Base-by-base conservation (phyloP, 2,888 invertebrate species). In the Tiphia femorata region DNA sequence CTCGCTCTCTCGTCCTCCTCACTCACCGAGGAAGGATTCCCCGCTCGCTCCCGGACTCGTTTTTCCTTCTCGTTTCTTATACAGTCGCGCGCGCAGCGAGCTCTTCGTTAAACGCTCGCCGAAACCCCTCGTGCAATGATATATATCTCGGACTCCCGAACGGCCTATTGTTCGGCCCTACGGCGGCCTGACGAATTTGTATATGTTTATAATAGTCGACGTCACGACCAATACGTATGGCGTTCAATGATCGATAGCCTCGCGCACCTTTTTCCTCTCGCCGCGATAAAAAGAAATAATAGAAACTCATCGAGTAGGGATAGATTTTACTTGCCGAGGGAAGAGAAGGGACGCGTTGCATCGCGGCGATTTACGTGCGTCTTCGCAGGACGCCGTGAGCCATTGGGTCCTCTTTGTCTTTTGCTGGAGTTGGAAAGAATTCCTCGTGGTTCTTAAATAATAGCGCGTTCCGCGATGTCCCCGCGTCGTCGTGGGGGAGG, bases 141-240 rank as follows among this genome's bases (percentile, higher is more conserved):
- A 79, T 82, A 80, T 81, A 80, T 80, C 80, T 81, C 62, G 73
- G 73, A 77, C n/a, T 73, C 77, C 79, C 80, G 81, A 82, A 82
- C 78, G 82, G 81, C 80, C 81, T 79, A 82, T 83, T 82, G 82
- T 82, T 81, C 70, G 69, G 73, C 65, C 76, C 73, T n/a, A n/a
- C n/a, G 75, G 74, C 78, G 73, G 70, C n/a, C 79, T 82, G 82
- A 82, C 82, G 82, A 82, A 82, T 83, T 82, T 82, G 82, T 82
- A 82, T 80, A 81, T 79, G 81, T 82, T 82, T 81, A 82, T 82
- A 82, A 81, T 80, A 77, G 79, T n/a, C 77, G 67, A 75, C 73
- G 70, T 64, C 64, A 33, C 8, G 33, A 14, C 12, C 33, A 14
- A 33, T 14, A 12, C 33, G 14, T 14, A 33, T 33, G 33, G 33